Evolutionary conservation across 1,140 invertebrate species (phyloP).

Genomic region (Sminthurinus signatus): DNA sequence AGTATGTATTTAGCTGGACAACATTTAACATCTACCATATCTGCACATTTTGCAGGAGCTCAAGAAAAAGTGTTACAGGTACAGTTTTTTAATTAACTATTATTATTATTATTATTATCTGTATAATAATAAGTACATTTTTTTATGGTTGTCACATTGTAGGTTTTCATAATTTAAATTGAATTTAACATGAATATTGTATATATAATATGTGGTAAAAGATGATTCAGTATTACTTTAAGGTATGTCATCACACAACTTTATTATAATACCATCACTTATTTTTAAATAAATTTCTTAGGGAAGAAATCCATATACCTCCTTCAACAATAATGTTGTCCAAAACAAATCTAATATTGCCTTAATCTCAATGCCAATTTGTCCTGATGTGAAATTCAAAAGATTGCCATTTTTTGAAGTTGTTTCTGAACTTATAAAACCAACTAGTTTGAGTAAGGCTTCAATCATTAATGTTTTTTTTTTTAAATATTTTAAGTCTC

Average conservation of each 20-base stretch:
- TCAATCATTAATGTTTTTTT: neutral
- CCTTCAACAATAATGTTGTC: neutral
- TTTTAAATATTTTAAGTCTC: neutral
- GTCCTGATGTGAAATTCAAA: slow-evolving; percentile 85
- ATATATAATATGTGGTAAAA: neutral
- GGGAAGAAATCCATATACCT: neutral
- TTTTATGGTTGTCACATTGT: neutral
- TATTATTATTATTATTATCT: no score
- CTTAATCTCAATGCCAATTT: slow-evolving; percentile 55
- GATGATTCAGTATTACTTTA: neutral
- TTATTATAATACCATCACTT: neutral
- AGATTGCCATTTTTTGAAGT: slow-evolving; percentile 89
- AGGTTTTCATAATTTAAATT: neutral
- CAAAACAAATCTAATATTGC: neutral
- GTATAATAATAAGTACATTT: no score
- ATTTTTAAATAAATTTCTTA: slow-evolving; percentile 7
- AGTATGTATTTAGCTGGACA: neutral
- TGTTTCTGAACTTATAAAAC: slow-evolving; percentile 77
- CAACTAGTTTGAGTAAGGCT: slow-evolving; percentile 64
- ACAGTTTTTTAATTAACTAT: no score
- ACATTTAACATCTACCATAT: slow-evolving; percentile 2
- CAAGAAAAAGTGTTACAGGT: slow-evolving; percentile 18
- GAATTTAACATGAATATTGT: neutral
- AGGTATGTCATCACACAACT: neutral
- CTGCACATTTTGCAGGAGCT: neutral